Evolutionary conservation across 2,888 invertebrate species (phyloP).

Genomic region (Gari tellinella): DNA sequence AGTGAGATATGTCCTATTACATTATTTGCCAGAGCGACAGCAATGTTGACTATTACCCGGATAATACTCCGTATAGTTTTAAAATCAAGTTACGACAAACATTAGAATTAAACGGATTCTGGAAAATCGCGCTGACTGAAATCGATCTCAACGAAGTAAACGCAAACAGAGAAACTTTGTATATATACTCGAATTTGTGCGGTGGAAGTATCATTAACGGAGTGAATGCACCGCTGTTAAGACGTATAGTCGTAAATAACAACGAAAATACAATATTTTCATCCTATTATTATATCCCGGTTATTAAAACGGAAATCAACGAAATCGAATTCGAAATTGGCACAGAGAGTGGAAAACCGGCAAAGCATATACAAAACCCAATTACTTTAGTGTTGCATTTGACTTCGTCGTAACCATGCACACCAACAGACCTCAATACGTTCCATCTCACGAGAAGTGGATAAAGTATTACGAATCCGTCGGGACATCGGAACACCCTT

Average conservation of each 20-base stretch:
- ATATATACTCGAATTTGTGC: slow-evolving; percentile 34
- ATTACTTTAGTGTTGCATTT: too few relatives aligned
- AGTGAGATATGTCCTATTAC: slow-evolving; percentile 20
- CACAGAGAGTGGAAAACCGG: too few relatives aligned
- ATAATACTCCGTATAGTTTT: slow-evolving; percentile 22
- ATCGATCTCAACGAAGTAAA: not conserved
- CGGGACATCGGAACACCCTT: too few relatives aligned
- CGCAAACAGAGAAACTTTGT: not conserved
- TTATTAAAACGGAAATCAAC: slow-evolving; percentile 16
- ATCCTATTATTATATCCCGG: slow-evolving; percentile 16
- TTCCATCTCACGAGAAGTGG: slow-evolving; percentile 29
- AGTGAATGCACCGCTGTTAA: slow-evolving; percentile 12
- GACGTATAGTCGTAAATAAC: slow-evolving; percentile 13
- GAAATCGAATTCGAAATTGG: slow-evolving; percentile 29
- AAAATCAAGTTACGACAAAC: slow-evolving; percentile 5
- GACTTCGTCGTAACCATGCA: too few relatives aligned
- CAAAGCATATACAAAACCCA: too few relatives aligned
- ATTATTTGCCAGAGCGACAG: slow-evolving; percentile 22
- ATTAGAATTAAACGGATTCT: too few relatives aligned
- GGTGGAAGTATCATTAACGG: slow-evolving; percentile 22
- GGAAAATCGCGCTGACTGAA: slow-evolving; percentile 17
- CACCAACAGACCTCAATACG: too few relatives aligned
- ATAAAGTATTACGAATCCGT: slow-evolving; percentile 20
- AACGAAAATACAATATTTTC: not conserved
- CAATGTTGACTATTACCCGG: slow-evolving; percentile 16